Evolutionary conservation across 2,797 vertebrate genomes (phyloP), one percentile per base, ranked within the genome.

Genomic region (Galaxias olidus): DNA sequence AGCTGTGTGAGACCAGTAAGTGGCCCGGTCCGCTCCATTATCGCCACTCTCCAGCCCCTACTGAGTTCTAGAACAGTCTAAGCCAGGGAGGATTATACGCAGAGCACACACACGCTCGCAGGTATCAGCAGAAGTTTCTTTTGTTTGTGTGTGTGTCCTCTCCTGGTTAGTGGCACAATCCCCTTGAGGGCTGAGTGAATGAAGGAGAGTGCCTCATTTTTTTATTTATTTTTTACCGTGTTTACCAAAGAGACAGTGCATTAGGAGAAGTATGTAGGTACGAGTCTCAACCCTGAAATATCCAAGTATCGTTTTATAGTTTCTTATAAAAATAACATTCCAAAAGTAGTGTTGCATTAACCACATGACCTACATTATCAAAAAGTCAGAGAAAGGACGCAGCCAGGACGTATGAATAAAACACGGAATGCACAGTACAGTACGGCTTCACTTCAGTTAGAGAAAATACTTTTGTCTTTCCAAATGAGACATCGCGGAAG

Each of bases 1-100:
- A 48, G 20, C 20, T 13, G 59, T 49, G 46, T 40, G 19, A 61
- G 40, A 46, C 59, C 20, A 48, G 59, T 58, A 58, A 59, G 44
- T 61, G 19, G 44, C 19, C 45, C 8, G 20, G 48, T 47, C 30
- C 58, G 47, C 58, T 50, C 59, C 48, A 51, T 61, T 61, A 61
- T 51, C 47, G 12, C 20, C 10, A 17, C 47, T 18, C 41, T 20
- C 59, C 41, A 15, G 12, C 47, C 50, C 59, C 17, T 30, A 50
- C 47, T 44, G 9, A 6, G 30, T 30, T 30, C 30, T 40, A 51
- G 47, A 41, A 40, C 59, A 50, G 47, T 51, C 15, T 51, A 15
- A 40, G 47, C 10, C 12, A 15, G 20, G 13, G 47, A 10, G 51
- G 14, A 30, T 30, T 30, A 30, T 30, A 30, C 3, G 30, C 30